Conservation (phyloP, 2,797 vertebrate species). For the Esox masquinongy region DNA sequence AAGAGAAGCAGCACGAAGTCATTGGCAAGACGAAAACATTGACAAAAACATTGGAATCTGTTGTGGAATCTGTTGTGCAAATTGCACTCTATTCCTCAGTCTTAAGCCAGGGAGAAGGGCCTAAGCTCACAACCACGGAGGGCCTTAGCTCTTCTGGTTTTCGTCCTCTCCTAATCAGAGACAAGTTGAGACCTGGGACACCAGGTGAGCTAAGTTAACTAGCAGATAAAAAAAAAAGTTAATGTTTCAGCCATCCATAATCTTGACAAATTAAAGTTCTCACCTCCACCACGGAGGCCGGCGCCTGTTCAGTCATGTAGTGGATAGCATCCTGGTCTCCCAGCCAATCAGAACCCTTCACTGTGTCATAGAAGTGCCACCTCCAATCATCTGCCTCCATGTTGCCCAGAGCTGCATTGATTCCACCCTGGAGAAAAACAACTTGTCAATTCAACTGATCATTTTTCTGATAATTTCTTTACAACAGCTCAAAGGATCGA, state of each 20-base stretch:
- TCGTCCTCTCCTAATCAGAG: too few species aligned
- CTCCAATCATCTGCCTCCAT: conserved; percentile 97
- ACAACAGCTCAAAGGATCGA: too few species aligned
- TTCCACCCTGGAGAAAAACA: conserved; percentile 83
- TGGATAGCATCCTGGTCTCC: conserved; percentile 99
- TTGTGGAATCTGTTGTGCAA: too few species aligned
- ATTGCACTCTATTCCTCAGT: too few species aligned
- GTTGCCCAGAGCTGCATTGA: conserved; percentile 97
- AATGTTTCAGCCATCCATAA: too few species aligned
- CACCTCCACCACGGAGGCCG: conserved; percentile 95
- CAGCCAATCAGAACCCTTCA: conserved; percentile 98
- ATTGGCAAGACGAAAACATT: too few species aligned
- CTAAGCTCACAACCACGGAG: too few species aligned
- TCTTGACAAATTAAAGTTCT: conserved; percentile 4
- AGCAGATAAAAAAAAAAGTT: too few species aligned
- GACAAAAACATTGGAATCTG: too few species aligned
- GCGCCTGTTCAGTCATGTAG: conserved; percentile 98
- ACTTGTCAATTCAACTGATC: neutral
- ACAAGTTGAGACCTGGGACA: too few species aligned
- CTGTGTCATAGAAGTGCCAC: conserved; percentile 99
- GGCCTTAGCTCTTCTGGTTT: too few species aligned
- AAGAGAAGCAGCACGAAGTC: neutral
- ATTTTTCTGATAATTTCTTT: neutral
- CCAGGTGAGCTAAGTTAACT: too few species aligned
- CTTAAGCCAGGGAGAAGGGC: neutral